These are phyloP conservation scores for Batillaria attramentaria DNA, from an alignment of 1,140 invertebrate genomes.

Conservation along the genomic window DNA sequence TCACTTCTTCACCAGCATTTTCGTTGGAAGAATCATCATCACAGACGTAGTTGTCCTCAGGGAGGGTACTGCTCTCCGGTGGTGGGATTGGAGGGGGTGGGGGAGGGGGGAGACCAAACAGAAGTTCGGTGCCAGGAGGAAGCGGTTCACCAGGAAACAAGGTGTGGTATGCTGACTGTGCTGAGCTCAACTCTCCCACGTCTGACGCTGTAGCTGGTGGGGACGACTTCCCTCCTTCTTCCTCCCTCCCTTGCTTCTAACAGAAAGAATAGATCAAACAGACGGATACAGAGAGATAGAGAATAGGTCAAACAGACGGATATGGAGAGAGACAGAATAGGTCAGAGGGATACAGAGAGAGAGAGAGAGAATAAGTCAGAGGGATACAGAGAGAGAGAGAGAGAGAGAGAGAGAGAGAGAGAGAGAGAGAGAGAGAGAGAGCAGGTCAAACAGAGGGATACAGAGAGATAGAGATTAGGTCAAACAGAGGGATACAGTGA, in stretches of 20 bases:
- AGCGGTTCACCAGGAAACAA: slow-evolving; percentile 52
- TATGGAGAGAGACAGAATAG: background rate
- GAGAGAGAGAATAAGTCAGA: no score
- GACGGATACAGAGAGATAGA: background rate
- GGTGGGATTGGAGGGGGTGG: slow-evolving; percentile 55
- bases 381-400: background rate
- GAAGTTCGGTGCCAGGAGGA: slow-evolving; percentile 55
- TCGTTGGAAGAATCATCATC: slow-evolving; percentile 33
- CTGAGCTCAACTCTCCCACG: background rate
- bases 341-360: background rate
- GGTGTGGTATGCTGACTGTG: background rate
- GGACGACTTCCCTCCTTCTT: background rate
- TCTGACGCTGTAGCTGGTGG: background rate
- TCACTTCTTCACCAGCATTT: background rate
- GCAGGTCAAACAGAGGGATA: background rate
- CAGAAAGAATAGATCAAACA: background rate
- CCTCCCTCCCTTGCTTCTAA: background rate
- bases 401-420: background rate
- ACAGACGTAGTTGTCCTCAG: slow-evolving; percentile 29
- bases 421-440: background rate
- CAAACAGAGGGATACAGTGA: no score
- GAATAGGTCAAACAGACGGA: background rate
- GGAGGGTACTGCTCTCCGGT: slow-evolving; percentile 37
- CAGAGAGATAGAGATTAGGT: no score
- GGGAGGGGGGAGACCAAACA: slow-evolving; percentile 42